Evolutionary conservation across 2,113 vertebrate species (phyloP).

Genomic region (Hemiprocne comata): DNA sequence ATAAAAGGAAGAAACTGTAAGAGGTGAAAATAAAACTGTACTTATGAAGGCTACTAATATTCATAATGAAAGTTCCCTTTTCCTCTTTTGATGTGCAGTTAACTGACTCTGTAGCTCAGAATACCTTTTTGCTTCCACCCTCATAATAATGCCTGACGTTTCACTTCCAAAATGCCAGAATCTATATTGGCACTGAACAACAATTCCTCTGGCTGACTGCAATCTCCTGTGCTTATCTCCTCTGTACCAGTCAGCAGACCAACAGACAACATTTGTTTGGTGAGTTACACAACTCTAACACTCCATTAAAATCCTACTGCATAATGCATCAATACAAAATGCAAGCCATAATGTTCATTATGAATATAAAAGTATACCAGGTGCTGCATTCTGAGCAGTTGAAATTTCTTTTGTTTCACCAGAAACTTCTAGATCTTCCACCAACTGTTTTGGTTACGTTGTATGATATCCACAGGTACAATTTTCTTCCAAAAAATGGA

Average conservation of each 20-base stretch:
- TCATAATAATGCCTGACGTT: neutral
- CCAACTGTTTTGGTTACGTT: neutral
- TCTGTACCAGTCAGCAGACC: neutral
- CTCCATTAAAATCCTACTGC: neutral
- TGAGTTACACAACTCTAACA: fast-evolving
- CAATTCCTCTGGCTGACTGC: neutral
- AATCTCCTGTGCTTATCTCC: neutral
- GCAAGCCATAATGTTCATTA: neutral
- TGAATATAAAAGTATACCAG: neutral
- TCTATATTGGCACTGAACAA: neutral
- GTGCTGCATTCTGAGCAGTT: neutral
- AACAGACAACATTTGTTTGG: neutral
- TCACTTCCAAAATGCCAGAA: neutral
- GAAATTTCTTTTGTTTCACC: neutral
- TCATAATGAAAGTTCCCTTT: neutral
- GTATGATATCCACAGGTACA: neutral
- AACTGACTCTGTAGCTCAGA: neutral
- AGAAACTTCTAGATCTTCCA: neutral
- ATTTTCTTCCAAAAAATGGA: neutral
- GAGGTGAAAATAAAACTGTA: neutral
- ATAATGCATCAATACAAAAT: neutral
- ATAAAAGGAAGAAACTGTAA: neutral
- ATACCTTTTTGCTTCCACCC: neutral
- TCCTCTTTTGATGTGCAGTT: neutral
- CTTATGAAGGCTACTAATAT: neutral